Conservation (phyloP, 2,888 invertebrate genomes). For the Drosophila anceps region DNA sequence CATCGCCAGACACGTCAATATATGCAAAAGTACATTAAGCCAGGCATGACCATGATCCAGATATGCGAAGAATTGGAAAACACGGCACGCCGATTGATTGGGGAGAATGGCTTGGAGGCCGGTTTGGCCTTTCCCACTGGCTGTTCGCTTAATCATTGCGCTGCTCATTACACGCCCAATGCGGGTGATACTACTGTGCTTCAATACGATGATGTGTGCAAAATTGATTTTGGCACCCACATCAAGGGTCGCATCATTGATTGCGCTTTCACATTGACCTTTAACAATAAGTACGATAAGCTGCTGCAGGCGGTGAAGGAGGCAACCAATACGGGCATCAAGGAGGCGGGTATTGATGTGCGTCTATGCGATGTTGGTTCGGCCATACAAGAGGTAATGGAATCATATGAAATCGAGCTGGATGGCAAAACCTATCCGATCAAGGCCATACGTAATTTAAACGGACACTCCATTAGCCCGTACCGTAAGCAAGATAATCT, state of each 20-base stretch:
- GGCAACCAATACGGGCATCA: slow-evolving; percentile 99
- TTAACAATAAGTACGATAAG: slow-evolving; percentile 98
- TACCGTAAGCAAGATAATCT: slow-evolving; percentile 89
- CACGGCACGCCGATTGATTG: slow-evolving; percentile 95
- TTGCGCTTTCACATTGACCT: slow-evolving; percentile 98
- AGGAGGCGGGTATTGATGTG: slow-evolving; percentile 97
- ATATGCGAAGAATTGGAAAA: slow-evolving; percentile 98
- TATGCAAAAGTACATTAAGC: slow-evolving; percentile 97
- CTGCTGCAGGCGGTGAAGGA: slow-evolving; percentile 97
- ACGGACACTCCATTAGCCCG: slow-evolving; percentile 99
- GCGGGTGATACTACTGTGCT: slow-evolving; percentile 98
- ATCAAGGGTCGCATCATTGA: slow-evolving; percentile 99
- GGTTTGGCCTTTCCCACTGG: slow-evolving; percentile 98
- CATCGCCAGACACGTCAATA: slow-evolving; percentile 92
- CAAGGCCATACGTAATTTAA: slow-evolving; percentile 98
- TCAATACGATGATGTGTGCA: slow-evolving; percentile 98
- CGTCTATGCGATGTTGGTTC: slow-evolving; percentile 98
- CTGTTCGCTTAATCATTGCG: slow-evolving; percentile 99
- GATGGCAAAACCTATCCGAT: slow-evolving; percentile 98
- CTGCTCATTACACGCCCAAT: slow-evolving; percentile 99
- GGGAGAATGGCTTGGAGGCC: slow-evolving; percentile 97
- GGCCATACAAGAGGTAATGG: slow-evolving; percentile 99
- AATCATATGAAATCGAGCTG: slow-evolving; percentile 98
- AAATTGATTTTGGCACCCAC: slow-evolving; percentile 99
- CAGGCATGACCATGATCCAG: slow-evolving; percentile 99